Base-by-base conservation (phyloP, 2,888 invertebrate genomes). In the Pammene fasciana region DNA sequence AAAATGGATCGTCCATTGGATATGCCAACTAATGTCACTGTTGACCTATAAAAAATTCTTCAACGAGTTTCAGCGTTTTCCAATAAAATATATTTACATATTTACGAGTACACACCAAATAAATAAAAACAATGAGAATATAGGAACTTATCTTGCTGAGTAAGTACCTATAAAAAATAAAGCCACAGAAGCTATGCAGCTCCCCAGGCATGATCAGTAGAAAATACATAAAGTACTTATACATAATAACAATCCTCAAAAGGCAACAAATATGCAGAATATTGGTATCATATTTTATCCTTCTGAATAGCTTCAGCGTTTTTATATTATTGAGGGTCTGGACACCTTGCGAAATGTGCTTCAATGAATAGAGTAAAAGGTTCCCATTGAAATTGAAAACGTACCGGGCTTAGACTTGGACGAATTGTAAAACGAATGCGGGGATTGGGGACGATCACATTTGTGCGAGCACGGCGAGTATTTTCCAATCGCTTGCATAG, bases 351-450 rank as follows among this genome's bases (percentile, higher is more conserved):
- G 14, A 34, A 59, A 45, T 11, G 34, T 14, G 45, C 61, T 16
- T 50, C 61, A n/a, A 18, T 61, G 50, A 50, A 38, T 50, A 18
- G 48, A 38, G 38, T 50, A 50, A 50, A 64, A 36, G 62, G 64
- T 57, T 64, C 56, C 36, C 50, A 68, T 68, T 68, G 48, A 45
- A 57, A 68, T 68, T 64, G 56, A 34, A 61, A 56, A 62, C 55
- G 41, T 48, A 36, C 16, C 48, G 38, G 10, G 36, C 38, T 43
- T 62, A 5, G 38, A 18, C 61, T 61, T 50, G 43, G 50, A 64
- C 57, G 50, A 64, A 64, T 68, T 64, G 50, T 64, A 68, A 57
- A 68, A 57, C 68, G 57, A 67, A 67, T 48, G 56, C 56, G 14
- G n/a, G 59, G 45, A 34, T 59, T 48, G 14, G 48, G 68, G 26